These are phyloP conservation scores for Ophthalmolycus amberensis DNA, from an alignment of 2,113 vertebrate genomes.

Conservation along the genomic window DNA sequence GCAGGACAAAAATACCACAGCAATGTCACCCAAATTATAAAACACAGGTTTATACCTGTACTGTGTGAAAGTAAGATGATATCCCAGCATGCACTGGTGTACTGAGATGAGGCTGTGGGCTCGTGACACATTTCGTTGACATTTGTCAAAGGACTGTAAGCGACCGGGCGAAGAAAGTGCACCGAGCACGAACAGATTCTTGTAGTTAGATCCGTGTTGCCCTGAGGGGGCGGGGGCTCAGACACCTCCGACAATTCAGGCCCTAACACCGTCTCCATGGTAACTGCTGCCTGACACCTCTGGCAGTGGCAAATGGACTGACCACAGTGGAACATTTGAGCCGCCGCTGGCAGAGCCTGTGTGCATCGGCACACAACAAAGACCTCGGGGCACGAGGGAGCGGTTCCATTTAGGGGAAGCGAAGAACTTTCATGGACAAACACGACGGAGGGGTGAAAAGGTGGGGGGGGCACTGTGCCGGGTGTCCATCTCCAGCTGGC, in stretches of 20 bases:
- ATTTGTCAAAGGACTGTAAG: slow-evolving; percentile 27
- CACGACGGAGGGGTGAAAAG: slow-evolving; percentile 16
- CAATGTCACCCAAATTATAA: background rate
- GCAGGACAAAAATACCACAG: background rate
- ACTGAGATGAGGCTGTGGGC: background rate
- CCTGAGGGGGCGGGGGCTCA: slow-evolving; percentile 22
- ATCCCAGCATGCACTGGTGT: background rate
- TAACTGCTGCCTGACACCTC: slow-evolving; percentile 70
- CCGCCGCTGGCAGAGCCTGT: slow-evolving; percentile 65
- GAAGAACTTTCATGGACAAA: slow-evolving; percentile 38
- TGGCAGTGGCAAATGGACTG: slow-evolving; percentile 62
- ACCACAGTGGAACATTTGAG: slow-evolving; percentile 76
- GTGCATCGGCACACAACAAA: slow-evolving; percentile 70
- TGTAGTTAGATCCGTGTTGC: slow-evolving; percentile 54
- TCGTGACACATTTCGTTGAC: slow-evolving; percentile 36
- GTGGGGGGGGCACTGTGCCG: slow-evolving; percentile 23
- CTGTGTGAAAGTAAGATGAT: background rate
- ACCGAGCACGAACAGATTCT: slow-evolving; percentile 44
- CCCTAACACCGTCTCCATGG: slow-evolving; percentile 72
- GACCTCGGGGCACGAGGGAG: slow-evolving; percentile 53
- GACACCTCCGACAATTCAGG: slow-evolving; percentile 50
- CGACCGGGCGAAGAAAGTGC: slow-evolving; percentile 45
- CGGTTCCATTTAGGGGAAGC: slow-evolving; percentile 30
- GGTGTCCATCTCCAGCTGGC: slow-evolving; percentile 58
- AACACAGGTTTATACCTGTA: background rate